Evolutionary conservation across 2,888 invertebrate genomes (phyloP), one percentile per base, ranked within the genome.

Genomic region (Oscheius onirici): DNA sequence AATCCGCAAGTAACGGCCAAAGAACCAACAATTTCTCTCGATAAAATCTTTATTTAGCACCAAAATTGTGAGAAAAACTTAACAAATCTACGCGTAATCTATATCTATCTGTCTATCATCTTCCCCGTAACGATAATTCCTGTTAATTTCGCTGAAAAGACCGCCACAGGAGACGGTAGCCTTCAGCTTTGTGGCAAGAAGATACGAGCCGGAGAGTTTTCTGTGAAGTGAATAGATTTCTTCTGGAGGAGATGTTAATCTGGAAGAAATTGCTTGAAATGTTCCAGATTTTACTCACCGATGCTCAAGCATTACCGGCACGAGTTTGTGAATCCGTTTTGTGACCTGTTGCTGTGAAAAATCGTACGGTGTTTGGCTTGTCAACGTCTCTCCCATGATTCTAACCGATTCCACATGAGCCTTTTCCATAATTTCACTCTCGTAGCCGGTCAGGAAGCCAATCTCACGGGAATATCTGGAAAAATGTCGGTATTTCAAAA

Each of bases 151-250:
- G 28, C 74, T 75, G 72, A 86, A 86, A 10, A 86, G 57, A 15
- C 84, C 83, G 24, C 86, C 86, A 67, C 86, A 86, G 0, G 86
- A 77, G 6, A 86, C 86, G 13, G 78, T 79, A n/a, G 86, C 86
- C 71, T 81, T 80, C 51, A 86, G 77, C 71, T 86, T 86, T 6
- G 86, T 80, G 34, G 86, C 86, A 17, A 86, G 77, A 26, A 86
- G 75, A 65, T 84, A 84, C 8, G 84, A 81, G 15, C 99, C 99
- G 0, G 97, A 95, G 57, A 99, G 90, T 90, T 99, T 99, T 72
- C 97, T 91, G 88, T 99, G 99, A 22, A 99, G 90, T 0, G 97
- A 97, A 90, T 99, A 99, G 80, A 95, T 94, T 90, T 99, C 97
- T 88, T 97, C 97, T 0, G 99, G 99, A 0, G 99, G 99, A 1